Base-by-base conservation (phyloP, 2,113 vertebrate genomes). In the Mus spicilegus region DNA sequence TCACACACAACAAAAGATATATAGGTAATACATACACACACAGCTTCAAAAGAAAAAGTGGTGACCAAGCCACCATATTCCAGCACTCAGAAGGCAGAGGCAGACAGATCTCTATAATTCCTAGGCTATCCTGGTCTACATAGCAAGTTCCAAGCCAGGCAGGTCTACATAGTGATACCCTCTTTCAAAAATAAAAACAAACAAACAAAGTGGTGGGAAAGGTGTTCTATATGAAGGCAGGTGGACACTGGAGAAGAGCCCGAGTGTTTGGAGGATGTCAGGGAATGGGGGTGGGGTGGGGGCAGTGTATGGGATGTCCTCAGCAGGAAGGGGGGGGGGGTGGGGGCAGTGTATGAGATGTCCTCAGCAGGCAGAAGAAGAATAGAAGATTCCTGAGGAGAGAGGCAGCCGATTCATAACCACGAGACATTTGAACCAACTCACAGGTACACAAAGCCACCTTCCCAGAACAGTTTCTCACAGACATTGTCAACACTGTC, bases 401-500 rank as follows among this genome's bases (percentile, higher is more conserved):
- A 92, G 49, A 30, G 54, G 33, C 54, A 39, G 76, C 65, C 33
- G 69, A 46, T 80, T 90, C 78, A 36, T 75, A 87, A 69, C 12
- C 91, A 95, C 39, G 80, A 93, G 26, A 49, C 77, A 67, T 1
- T 26, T 24, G 65, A 36, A 54, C 84, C 42, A 80, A 89, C 94
- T 42, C 65, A 54, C 63, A 67, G 90, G 86, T 73, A 93, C 28
- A 56, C 88, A 96, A 90, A 92, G 88, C 88, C 81, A 30, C n/a
- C 65, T 42, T 49, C 42, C 56, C 75, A 85, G 58, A 82, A 36
- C 82, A 96, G 92, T 92, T 94, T 94, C 91, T 92, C 86, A 81
- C 42, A 87, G 95, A 75, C 85, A 42, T 30, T 95, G 94, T 96
- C 93, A 96, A 95, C 92, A 98, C 46, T n/a, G 80, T 80, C 54